Evolutionary conservation across 2,888 invertebrate species (phyloP).

Genomic region (Rhabditophanes sp.): DNA sequence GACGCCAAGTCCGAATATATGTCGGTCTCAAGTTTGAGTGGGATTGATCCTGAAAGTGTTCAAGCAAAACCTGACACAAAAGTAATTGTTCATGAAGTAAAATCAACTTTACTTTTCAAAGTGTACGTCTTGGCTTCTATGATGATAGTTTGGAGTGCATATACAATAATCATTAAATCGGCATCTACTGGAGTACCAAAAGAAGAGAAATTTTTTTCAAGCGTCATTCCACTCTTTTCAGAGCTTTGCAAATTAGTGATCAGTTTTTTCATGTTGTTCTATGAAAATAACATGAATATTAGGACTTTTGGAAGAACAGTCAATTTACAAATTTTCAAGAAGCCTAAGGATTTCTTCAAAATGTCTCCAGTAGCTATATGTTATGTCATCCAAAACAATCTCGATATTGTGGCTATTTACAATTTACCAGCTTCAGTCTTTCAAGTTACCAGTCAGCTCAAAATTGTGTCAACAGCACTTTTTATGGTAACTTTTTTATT

Average conservation of each 20-base stretch:
- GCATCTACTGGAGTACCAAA: slow-evolving; percentile 24
- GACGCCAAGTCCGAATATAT: too few species aligned
- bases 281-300: slow-evolving; percentile 17
- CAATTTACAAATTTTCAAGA: slow-evolving; percentile 25
- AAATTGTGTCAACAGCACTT: slow-evolving; percentile 44
- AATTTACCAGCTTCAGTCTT: slow-evolving; percentile 36
- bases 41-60: too few species aligned
- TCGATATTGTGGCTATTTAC: slow-evolving; percentile 43
- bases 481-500: slow-evolving; percentile 37
- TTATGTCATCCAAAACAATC: slow-evolving; percentile 44
- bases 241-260: slow-evolving; percentile 35
- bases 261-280: slow-evolving; percentile 25
- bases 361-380: slow-evolving; percentile 44
- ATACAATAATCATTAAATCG: slow-evolving; percentile 40
- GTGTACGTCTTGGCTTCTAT: slow-evolving; percentile 37
- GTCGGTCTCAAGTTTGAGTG: too few species aligned
- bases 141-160: slow-evolving; percentile 43
- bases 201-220: slow-evolving; percentile 12
- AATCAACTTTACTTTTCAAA: slow-evolving; percentile 21
- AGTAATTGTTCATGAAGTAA: too few species aligned
- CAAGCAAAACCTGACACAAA: too few species aligned
- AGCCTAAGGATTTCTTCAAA: slow-evolving; percentile 39
- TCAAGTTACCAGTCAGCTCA: slow-evolving; percentile 44
- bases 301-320: slow-evolving; percentile 1
- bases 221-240: too few species aligned